Conservation (phyloP, 1,140 invertebrate species). For the Zaprionus ghesquierei region DNA sequence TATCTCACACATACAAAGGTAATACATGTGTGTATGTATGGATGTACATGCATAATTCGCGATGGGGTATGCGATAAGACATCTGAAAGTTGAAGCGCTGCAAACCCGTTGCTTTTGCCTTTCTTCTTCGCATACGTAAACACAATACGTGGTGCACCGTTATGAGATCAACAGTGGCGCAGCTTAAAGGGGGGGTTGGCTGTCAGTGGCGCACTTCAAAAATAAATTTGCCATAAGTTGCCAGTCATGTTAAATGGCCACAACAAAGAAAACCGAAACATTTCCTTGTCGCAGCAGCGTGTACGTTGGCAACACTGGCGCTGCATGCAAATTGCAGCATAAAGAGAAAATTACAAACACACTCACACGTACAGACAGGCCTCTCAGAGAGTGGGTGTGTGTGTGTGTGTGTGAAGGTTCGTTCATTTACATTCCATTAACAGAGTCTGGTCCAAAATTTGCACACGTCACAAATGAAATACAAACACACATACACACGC, state of each 20-base stretch:
- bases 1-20: not conserved
- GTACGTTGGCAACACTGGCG: constrained; percentile 11
- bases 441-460: constrained; percentile 23
- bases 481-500: constrained; percentile 17
- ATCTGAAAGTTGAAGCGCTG: constrained; percentile 8
- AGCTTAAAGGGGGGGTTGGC: not conserved
- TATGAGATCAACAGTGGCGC: constrained; percentile 35
- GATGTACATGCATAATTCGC: too few species aligned
- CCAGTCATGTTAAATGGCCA: constrained; percentile 54
- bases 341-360: constrained; percentile 56
- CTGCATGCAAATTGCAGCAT: constrained; percentile 65
- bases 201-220: constrained; percentile 17
- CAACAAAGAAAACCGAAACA: constrained; percentile 47
- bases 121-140: constrained; percentile 20
- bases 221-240: constrained; percentile 50
- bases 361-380: not conserved
- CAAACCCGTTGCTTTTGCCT: constrained; percentile 35
- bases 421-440: not conserved
- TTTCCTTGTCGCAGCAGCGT: constrained; percentile 24
- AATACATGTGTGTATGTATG: too few species aligned
- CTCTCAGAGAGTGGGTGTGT: not conserved
- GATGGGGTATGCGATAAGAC: constrained; percentile 8
- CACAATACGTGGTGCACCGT: constrained; percentile 27
- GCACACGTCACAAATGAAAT: constrained; percentile 64
- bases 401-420: constrained; percentile 17